A percentile compares a stretch with the other conserved stretches of the same genome.
Conservation (phyloP, 2,888 invertebrate species). For the Troilus luridus region DNA sequence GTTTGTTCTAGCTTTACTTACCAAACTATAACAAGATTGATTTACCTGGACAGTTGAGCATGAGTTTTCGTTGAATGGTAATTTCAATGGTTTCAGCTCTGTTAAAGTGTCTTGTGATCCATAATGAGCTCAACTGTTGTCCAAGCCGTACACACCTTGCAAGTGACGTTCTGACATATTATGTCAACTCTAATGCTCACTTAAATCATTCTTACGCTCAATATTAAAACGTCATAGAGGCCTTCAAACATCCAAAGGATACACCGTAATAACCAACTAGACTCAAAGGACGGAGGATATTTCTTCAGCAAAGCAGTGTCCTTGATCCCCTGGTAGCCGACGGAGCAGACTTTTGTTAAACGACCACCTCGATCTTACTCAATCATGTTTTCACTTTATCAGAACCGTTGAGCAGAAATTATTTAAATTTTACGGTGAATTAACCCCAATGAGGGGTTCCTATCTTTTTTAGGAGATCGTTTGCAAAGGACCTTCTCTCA, state of each 20-base stretch:
- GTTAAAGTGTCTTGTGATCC: no score
- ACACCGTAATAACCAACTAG: background rate
- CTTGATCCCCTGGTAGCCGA: background rate
- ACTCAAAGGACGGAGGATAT: background rate
- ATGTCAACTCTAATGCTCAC: no score
- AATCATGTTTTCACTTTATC: slow-evolving; percentile 31
- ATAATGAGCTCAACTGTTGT: no score
- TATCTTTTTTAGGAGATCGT: background rate
- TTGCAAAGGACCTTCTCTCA: background rate
- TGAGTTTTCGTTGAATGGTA: no score
- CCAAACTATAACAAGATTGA: no score
- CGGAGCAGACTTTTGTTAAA: background rate
- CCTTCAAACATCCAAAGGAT: background rate
- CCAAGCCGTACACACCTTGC: no score
- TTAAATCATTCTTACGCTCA: no score
- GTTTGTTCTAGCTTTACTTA: no score
- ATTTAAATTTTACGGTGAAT: slow-evolving; percentile 27
- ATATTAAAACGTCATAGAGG: background rate
- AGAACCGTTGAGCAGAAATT: background rate
- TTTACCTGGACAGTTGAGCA: no score
- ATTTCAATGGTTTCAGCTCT: no score
- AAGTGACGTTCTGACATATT: no score
- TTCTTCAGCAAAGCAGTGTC: background rate
- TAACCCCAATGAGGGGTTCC: slow-evolving; percentile 12
- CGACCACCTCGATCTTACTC: background rate